phyloP scores from a whole-genome alignment of 1,140 invertebrate genomes.

The Octopus bimaculoides region DNA sequence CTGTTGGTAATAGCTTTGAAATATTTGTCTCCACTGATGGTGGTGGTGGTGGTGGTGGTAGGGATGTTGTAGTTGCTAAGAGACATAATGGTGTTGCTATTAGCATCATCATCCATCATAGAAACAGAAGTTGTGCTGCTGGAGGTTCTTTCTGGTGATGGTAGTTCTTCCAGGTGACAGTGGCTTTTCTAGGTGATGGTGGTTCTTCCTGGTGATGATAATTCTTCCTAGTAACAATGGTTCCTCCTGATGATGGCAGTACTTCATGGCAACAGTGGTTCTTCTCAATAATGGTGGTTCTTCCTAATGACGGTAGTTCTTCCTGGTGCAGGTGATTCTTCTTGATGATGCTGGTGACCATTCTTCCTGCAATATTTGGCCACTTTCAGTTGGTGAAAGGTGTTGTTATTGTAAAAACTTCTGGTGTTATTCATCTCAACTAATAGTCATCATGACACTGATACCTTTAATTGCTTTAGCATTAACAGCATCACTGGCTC shows the following conservation, averaged over 20 bases:
- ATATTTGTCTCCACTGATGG: neutral
- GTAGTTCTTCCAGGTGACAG: neutral
- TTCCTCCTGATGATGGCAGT: too few relatives aligned
- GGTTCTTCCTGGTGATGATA: too few relatives aligned
- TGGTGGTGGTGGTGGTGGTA: conserved; percentile 10
- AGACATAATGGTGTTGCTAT: neutral
- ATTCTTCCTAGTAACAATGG: too few relatives aligned
- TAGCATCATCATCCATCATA: neutral
- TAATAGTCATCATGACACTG: neutral
- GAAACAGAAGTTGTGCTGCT: neutral
- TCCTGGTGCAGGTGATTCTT: too few relatives aligned
- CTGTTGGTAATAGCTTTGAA: neutral
- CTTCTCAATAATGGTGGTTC: too few relatives aligned
- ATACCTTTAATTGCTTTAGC: neutral
- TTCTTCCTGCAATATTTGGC: too few relatives aligned
- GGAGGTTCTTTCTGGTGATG: neutral
- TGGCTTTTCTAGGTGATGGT: too few relatives aligned
- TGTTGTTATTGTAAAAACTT: neutral
- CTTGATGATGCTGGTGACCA: too few relatives aligned
- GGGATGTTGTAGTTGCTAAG: conserved; percentile 1
- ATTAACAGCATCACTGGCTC: neutral
- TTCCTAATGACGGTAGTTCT: too few relatives aligned
- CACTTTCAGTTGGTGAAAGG: neutral
- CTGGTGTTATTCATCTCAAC: neutral
- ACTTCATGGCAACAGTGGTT: too few relatives aligned